phyloP scores from a whole-genome alignment of 2,113 vertebrate species.

The Brachypteracias leptosomus region DNA sequence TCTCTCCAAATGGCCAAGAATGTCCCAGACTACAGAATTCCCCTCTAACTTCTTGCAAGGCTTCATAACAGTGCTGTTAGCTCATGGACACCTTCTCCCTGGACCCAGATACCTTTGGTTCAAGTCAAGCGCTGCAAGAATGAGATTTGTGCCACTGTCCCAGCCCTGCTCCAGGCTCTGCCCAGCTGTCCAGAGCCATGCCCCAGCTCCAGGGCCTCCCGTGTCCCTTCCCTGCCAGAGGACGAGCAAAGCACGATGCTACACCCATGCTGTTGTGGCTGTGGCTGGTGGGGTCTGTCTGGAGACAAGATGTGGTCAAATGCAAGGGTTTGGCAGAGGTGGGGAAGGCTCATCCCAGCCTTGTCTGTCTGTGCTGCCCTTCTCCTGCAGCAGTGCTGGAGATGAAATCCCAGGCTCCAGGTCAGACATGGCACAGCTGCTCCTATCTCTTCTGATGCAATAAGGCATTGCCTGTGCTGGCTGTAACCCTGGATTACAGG shows the following conservation, averaged over 20 bases:
- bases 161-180: neutral
- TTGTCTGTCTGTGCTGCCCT: neutral
- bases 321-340: neutral
- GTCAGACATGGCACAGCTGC: neutral
- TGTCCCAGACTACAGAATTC: conserved; percentile 38
- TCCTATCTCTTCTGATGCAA: neutral
- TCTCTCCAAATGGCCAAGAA: conserved; percentile 45
- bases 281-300: conserved; percentile 77
- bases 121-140: neutral
- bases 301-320: conserved; percentile 73
- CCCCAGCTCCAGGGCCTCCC: neutral
- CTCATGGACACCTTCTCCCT: conserved; percentile 66
- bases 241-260: conserved; percentile 53
- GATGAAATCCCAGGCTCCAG: neutral
- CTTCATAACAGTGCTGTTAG: conserved; percentile 23
- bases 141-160: neutral
- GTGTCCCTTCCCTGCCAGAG: conserved; percentile 68
- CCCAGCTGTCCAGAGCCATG: fast-evolving
- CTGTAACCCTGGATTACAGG: neutral
- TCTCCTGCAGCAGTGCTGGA: neutral
- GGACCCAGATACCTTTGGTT: neutral
- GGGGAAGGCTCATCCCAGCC: neutral
- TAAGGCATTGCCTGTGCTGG: neutral
- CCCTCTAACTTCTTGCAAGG: conserved; percentile 34
- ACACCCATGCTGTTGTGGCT: conserved; percentile 79